These are phyloP conservation scores for Uria aalge DNA, from an alignment of 2,113 vertebrate genomes.

Conservation along the genomic window DNA sequence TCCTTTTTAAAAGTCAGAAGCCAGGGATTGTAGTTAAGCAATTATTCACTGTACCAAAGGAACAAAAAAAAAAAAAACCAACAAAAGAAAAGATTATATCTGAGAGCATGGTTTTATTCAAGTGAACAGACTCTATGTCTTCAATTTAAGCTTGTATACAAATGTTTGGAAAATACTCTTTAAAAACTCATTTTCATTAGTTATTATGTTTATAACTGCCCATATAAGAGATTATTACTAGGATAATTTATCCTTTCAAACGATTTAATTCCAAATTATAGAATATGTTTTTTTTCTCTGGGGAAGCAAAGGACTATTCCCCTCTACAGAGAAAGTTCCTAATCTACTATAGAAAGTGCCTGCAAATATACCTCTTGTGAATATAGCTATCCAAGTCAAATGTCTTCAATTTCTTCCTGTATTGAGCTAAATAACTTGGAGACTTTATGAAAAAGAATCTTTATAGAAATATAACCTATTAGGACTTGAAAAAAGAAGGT, in stretches of 20 bases:
- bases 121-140: neutral
- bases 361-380: neutral
- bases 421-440: neutral
- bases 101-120: neutral
- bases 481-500: neutral
- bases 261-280: neutral
- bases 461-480: neutral
- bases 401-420: neutral
- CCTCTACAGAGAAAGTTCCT: neutral
- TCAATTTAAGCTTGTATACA: neutral
- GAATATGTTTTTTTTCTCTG: neutral
- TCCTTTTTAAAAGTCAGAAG: neutral
- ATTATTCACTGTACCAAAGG: neutral
- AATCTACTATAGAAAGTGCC: neutral
- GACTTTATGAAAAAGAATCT: neutral
- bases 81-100: neutral
- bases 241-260: neutral
- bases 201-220: neutral
- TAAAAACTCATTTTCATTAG: neutral
- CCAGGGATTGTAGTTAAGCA: neutral
- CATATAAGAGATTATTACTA: neutral
- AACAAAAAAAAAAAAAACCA: neutral
- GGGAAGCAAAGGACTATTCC: neutral
- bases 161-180: neutral
- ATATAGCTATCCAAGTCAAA: neutral